These are phyloP conservation scores for Tringa solitaria DNA, from an alignment of 2,113 vertebrate genomes.

Conservation along the genomic window DNA sequence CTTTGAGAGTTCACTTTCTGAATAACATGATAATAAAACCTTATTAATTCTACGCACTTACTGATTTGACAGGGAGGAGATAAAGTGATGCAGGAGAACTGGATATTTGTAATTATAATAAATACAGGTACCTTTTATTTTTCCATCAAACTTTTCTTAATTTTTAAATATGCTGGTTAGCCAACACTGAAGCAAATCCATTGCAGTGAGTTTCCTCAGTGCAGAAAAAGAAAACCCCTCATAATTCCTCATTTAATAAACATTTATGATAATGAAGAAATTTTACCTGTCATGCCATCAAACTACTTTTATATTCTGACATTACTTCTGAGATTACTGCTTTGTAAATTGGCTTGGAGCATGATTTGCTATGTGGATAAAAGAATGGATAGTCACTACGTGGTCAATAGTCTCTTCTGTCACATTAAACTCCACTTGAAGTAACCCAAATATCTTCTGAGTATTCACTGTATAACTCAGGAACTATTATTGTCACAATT, in stretches of 20 bases:
- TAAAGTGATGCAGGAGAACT: not conserved
- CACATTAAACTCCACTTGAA: not conserved
- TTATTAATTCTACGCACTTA: not conserved
- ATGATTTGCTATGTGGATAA: not conserved
- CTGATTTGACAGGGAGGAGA: not conserved
- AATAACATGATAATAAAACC: not conserved
- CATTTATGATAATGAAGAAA: not conserved
- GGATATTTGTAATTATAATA: not conserved
- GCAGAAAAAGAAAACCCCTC: not conserved
- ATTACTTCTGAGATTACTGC: not conserved
- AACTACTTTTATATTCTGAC: not conserved
- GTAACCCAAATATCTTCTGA: not conserved
- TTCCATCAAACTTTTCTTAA: not conserved
- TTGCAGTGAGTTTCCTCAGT: not conserved
- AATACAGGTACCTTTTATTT: not conserved
- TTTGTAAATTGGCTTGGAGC: not conserved
- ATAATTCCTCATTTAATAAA: not conserved
- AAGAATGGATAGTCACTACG: not conserved
- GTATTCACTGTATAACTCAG: not conserved
- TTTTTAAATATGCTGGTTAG: not conserved
- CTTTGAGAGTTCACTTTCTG: not conserved
- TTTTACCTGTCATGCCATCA: not conserved
- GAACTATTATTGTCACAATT: not conserved
- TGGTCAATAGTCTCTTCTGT: not conserved
- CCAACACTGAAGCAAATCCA: not conserved